Conservation (phyloP, 2,888 invertebrate species). For the Drosophila atripex region DNA sequence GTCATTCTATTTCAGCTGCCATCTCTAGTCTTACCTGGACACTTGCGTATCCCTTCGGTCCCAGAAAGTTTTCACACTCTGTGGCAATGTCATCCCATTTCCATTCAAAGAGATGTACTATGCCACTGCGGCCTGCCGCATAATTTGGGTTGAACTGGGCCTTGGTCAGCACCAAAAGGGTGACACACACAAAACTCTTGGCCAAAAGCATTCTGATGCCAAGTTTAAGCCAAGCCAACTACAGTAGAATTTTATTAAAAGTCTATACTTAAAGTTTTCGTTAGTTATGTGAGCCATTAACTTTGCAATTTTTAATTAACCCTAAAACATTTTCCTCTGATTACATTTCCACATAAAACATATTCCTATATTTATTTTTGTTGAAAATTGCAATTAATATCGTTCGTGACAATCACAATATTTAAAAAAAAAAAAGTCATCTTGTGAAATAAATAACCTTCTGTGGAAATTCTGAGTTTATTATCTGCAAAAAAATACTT, state of each 20-base stretch:
- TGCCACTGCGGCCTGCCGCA: conserved; percentile 86
- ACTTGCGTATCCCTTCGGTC: conserved; percentile 89
- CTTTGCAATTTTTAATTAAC: no score
- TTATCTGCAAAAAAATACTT: not conserved
- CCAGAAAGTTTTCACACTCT: conserved; percentile 92
- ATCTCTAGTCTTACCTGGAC: conserved; percentile 85
- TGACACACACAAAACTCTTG: not conserved
- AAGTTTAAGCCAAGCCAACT: not conserved
- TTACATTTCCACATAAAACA: not conserved
- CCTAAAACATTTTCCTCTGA: not conserved
- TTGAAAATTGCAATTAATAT: not conserved
- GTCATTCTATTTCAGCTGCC: not conserved
- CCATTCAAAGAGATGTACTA: conserved; percentile 93
- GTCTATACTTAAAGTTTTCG: no score
- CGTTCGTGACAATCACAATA: not conserved
- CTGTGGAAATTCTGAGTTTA: not conserved
- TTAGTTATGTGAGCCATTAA: no score
- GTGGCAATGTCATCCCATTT: conserved; percentile 91
- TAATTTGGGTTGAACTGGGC: conserved; percentile 76
- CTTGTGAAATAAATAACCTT: not conserved
- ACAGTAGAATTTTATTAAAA: not conserved
- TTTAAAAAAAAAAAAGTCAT: no score
- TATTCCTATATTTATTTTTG: not conserved
- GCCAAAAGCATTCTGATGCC: not conserved
- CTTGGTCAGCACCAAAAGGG: not conserved